Evolutionary conservation across 1,140 invertebrate genomes (phyloP), one percentile per base, ranked within the genome.

Genomic region (Drosophila hydei): DNA sequence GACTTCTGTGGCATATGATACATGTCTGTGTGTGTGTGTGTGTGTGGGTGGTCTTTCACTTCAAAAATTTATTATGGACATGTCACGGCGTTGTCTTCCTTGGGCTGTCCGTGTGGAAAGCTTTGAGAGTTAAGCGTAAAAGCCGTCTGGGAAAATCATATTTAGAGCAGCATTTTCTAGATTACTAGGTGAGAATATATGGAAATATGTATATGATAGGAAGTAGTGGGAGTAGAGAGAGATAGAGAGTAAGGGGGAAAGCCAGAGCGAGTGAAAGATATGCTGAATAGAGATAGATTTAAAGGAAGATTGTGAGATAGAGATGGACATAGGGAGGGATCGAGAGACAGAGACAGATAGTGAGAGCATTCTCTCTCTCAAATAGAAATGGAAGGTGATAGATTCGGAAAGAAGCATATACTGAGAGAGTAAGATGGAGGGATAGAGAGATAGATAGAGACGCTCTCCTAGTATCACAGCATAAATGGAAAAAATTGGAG

Each of bases 31-130:
- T 30, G n/a, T 14, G 25, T 16, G 48, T 16, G 25, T 9, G 23
- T 30, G 48, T 27, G 48, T 56, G 52, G 43, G 61, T 51, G 68
- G 61, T 65, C 52, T 65, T 51, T 64, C 61, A 63, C 68, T 65
- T 23, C 36, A 71, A 33, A 33, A 56, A 71, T 71, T 65, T 14
- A 45, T 56, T 48, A 18, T 33, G 60, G 14, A 56, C 67, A 70
- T 30, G 67, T 63, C 55, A 69, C 36, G 47, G 19, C 4, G 14
- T 14, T 7, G 33, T 23, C 33, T 38, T 33, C 6, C 9, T 6
- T 47, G 19, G 19, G 12, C 18, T 21, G 4, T 40, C 27, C 19
- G 9, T 23, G 40, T 45, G 42, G 42, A 59, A 59, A 45, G 58
- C 45, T 60, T 18, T 48, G 43, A 48, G 11, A 7, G 12, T 25